Base-by-base conservation (phyloP, 2,797 vertebrate genomes). In the Anableps anableps region DNA sequence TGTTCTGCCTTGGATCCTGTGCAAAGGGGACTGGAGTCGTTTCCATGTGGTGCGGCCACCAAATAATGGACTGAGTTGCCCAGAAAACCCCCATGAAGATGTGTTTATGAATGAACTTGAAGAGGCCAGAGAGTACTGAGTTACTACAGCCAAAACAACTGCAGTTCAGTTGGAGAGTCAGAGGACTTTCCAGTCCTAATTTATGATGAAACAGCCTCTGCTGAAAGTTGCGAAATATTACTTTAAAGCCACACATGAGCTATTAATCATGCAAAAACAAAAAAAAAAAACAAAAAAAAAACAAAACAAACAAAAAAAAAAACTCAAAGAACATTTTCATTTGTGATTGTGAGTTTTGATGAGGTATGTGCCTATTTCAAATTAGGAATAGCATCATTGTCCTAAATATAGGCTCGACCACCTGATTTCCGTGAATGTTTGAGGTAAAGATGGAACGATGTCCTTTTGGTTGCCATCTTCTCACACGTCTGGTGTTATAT, bases 1-100 rank as follows among this genome's bases (percentile, higher is more conserved):
- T 80, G 97, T 95, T 81, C 90, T 98, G 90, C 98, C 97, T 10
- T 99, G 98, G 98, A 97, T 99, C 91, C 95, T 98, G 72, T 99
- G 98, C 93, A 98, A 98, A 85, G 98, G 97, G 0, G 97, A 98
- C 95, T 99, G 98, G 98, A 99, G 97, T 91, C 96, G 97, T n/a
- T 98, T 97, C 88, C 97, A 98, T 0, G 92, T 93, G 0, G 95
- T 97, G 77, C 94, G 97, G 48, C 97, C 97, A 3, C 98, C 98
- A 80, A 98, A 98, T 91, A 98, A 98, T 0, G 97, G 97, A 71
- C 88, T 93, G 4, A 93, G 72, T 55, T 99, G 97, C 41, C 90
- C 95, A 0, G 96, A 97, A 89, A 99, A 97, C 91, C 97, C 98
- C 0, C 74, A 95, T 0, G 95, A 98, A 86, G 96, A 97, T 1